Base-by-base conservation (phyloP, 1,140 invertebrate species). In the Sitophilus oryzae region DNA sequence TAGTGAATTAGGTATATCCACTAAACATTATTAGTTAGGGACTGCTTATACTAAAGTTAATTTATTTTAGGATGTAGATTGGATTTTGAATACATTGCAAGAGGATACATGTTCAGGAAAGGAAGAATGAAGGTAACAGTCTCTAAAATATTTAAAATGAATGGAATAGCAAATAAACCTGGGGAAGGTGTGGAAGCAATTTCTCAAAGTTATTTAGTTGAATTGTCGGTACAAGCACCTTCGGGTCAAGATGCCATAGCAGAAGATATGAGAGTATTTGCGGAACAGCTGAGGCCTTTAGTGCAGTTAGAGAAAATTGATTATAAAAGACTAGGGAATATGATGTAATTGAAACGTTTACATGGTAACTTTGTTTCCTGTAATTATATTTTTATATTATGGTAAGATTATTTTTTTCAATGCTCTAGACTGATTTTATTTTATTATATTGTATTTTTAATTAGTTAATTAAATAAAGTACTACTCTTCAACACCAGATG, bases 71-170 rank as follows among this genome's bases (percentile, higher is more conserved):
- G 94, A 6, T 92, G 88, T 65, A 76, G 88, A 56, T 73, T 91
- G 42, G 94, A 97, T 67, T 96, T 93, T 78, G 94, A 97, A 75
- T 97, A 91, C 69, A 89, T 92, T 62, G 83, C 89, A 0, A 86
- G 92, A 75, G 95, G 94, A 11, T 95, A 89, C 63, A 93, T 97
- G 83, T 97, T 97, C 65, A 81, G 92, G 43, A 97, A 97, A 77
- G 94, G 94, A 1, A 78, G 93, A 66, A 95, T 98, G 90, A 97
- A 97, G 72, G 88, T 96, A 1, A 95, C 91, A 1, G 92, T 97
- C 0, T 91, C 91, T 0, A 97, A 97, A 74, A 85, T 98, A 9
- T 94, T 90, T 62, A 93, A 92, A 80, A 86, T 91, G 76, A 75
- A 74, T 36, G 73, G 73, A 34, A 78, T 79, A 72, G 83, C 82